These are phyloP conservation scores for Odontomachus brunneus DNA, from an alignment of 1,140 invertebrate species.

Conservation along the genomic window DNA sequence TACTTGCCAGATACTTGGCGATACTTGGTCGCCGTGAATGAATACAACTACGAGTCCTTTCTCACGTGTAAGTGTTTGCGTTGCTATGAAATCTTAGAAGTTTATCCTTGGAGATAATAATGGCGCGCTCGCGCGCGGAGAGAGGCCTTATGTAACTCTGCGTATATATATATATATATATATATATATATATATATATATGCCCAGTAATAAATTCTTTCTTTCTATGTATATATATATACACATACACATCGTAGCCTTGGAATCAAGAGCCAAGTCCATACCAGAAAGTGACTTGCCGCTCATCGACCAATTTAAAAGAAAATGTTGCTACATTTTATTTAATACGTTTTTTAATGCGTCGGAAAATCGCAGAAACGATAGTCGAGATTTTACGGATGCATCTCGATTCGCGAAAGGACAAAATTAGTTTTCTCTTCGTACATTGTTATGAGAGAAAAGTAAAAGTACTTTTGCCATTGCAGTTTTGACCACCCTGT, in stretches of 20 bases:
- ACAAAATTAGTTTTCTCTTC: no score
- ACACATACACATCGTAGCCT: no score
- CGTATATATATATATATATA: not conserved
- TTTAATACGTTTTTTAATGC: not conserved
- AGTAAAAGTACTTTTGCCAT: slow-evolving; percentile 44
- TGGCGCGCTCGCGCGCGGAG: not conserved
- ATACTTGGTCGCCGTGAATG: slow-evolving; percentile 25
- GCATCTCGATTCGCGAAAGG: no score
- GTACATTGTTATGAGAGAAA: no score
- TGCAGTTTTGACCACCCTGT: slow-evolving; percentile 76
- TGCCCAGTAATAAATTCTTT: slow-evolving; percentile 30
- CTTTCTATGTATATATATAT: no score
- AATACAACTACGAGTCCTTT: slow-evolving; percentile 30
- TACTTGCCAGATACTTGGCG: no score
- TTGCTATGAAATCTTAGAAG: slow-evolving; percentile 6
- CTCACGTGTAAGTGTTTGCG: slow-evolving; percentile 31
- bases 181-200: no score
- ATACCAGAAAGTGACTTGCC: slow-evolving; percentile 5
- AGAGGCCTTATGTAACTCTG: slow-evolving; percentile 33
- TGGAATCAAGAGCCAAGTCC: not conserved
- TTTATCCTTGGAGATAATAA: slow-evolving; percentile 47
- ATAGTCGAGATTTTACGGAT: no score
- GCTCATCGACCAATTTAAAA: not conserved
- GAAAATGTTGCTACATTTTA: not conserved
- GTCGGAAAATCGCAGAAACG: no score